A percentile compares a stretch with the other conserved stretches of the same genome.
phyloP scores from a whole-genome alignment of 2,888 invertebrate species.

The Polietes domitor region DNA sequence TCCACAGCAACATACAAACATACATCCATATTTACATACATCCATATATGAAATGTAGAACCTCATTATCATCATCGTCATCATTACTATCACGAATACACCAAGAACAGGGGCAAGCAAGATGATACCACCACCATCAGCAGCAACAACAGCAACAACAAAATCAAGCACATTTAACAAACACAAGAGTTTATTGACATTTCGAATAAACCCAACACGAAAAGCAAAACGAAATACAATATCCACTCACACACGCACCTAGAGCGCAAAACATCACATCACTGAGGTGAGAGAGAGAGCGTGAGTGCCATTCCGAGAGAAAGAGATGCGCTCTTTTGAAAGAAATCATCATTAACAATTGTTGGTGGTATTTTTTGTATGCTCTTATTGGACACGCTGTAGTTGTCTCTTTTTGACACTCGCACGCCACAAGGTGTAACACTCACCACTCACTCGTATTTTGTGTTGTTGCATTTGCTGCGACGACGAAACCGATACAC shows the following conservation, averaged over 20 bases:
- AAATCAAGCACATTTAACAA: conserved; percentile 48
- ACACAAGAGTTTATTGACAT: conserved; percentile 67
- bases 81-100: neutral
- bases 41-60: neutral
- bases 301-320: neutral
- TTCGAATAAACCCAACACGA: conserved; percentile 48
- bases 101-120: neutral
- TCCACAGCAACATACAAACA: too few relatives aligned
- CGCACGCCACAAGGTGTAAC: neutral
- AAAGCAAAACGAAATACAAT: conserved; percentile 9
- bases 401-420: conserved; percentile 32
- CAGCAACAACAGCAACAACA: conserved; percentile 43
- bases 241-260: conserved; percentile 36
- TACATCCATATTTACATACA: too few relatives aligned
- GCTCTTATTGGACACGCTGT: conserved; percentile 28
- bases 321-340: neutral
- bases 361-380: neutral
- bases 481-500: conserved; percentile 43
- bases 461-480: neutral
- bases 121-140: conserved; percentile 24
- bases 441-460: too few relatives aligned
- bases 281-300: neutral
- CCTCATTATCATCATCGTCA: neutral
- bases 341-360: neutral
- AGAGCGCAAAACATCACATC: conserved; percentile 24